Evolutionary conservation across 2,797 vertebrate genomes (phyloP).

Genomic region (Oryzias sinensis): DNA sequence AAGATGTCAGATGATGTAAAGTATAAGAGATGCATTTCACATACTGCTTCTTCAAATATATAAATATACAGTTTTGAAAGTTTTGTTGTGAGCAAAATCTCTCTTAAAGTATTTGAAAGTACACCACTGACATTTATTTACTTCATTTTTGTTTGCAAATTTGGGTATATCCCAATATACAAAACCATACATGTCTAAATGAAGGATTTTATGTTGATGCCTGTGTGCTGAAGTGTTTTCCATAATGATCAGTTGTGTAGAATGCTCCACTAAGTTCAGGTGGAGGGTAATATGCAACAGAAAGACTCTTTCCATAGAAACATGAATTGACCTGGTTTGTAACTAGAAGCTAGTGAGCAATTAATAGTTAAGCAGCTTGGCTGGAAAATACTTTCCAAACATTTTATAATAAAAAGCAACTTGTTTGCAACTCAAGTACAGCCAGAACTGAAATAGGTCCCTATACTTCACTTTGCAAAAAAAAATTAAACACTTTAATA

Average conservation of each 20-base stretch:
- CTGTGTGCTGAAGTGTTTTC: neutral
- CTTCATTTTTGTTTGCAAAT: too few species aligned
- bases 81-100: too few species aligned
- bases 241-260: neutral
- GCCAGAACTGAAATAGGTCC: constrained; percentile 12
- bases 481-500: constrained; percentile 4
- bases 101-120: too few species aligned
- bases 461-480: constrained; percentile 27
- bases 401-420: constrained; percentile 44
- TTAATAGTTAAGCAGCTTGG: constrained; percentile 41
- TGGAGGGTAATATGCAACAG: constrained; percentile 13
- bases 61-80: too few species aligned
- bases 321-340: constrained; percentile 13
- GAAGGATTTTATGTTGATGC: too few species aligned
- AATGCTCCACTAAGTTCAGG: constrained; percentile 9
- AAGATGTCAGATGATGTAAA: too few species aligned
- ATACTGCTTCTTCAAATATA: too few species aligned
- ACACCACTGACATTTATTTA: too few species aligned
- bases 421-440: constrained; percentile 34
- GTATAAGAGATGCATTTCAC: too few species aligned
- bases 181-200: too few species aligned
- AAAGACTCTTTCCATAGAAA: constrained; percentile 10
- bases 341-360: constrained; percentile 34
- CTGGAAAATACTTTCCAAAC: constrained; percentile 47
- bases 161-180: too few species aligned